Evolutionary conservation across 1,140 invertebrate species (phyloP), one percentile per base, ranked within the genome.

Genomic region (Batillaria attramentaria): DNA sequence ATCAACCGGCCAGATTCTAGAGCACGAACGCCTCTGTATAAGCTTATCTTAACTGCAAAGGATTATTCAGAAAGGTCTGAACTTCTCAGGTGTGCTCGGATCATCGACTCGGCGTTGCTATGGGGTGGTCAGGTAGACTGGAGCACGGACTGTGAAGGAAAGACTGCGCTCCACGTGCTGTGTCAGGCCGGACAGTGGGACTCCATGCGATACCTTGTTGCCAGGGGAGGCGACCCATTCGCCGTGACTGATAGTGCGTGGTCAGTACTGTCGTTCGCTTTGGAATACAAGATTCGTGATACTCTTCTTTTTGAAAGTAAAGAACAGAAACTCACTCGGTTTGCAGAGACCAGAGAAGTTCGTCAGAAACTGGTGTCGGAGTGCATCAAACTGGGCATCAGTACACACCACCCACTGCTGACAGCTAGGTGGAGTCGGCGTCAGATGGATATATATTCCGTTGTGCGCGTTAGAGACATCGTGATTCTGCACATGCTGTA

Each of bases 311-410:
- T n/a, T n/a, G n/a, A n/a, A n/a, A n/a, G n/a, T n/a, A n/a, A n/a
- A n/a, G n/a, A n/a, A n/a, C n/a, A n/a, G n/a, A n/a, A 37, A 28
- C 8, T 8, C 39, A 66, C 65, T 31, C 65, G 16, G 65, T 66
- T 13, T 37, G 35, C 31, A 37, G 31, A n/a, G n/a, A n/a, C n/a
- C 31, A 35, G 13, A 6, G 31, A 66, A 16, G 35, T 31, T 37
- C 31, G 10, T 8, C 57, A 18, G 20, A 5, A 28, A 37, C 35
- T 37, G 65, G 65, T 66, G 65, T 31, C 65, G 18, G 57, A 62
- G 57, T 62, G 57, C 57, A n/a, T 24, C 57, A 62, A 31, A 62
- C 46, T 28, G 57, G 57, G 57, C 57, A 28, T 62, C 57, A n/a
- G 24, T 62, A 28, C n/a, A 0, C 57, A 62, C 57, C 57, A 66